Evolutionary conservation across 2,797 vertebrate genomes (phyloP), one percentile per base, ranked within the genome.

Genomic region (Falco concolor): DNA sequence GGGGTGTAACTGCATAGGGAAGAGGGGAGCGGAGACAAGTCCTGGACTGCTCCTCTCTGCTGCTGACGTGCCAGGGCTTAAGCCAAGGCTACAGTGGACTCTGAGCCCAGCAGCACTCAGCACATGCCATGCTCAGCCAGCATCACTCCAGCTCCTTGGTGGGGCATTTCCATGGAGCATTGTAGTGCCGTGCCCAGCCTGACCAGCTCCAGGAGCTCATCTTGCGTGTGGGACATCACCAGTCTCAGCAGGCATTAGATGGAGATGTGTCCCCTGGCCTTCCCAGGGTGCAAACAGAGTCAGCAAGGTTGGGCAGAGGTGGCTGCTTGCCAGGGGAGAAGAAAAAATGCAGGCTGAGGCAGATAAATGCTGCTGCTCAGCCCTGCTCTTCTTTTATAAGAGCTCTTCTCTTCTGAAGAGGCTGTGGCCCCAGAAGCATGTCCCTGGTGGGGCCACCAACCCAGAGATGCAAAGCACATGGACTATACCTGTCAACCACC

Each of bases 51-150:
- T 91, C 40, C 32, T 21, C 3, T 14, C 5, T 1, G 0, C 32
- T 36, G 53, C n/a, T 32, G 13, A 32, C 1, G 4, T 64, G 60
- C 60, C 2, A 0, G n/a, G 13, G 25, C 36, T 50, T 20, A 30
- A 36, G 47, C 12, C 0, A 13, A n/a, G 57, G 70, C 61, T 54
- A 2, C 0, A 2, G 13, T 0, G 8, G 68, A 2, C 42, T 52
- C 23, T 5, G 65, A 70, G 30, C 44, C 32, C 5, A 5, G 68
- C 38, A 65, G 59, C 72, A 25, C 18, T 12, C 8, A 6, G 73
- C 28, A 9, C 2, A 0, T 44, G 36, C 40, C 19, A 4, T 1
- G 24, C 54, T 32, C 2, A 3, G 7, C 27, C 17, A 49, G 17
- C 76, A 27, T 12, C 6, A 0, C 42, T 67, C 85, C 82, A 9